Percentiles rank a stretch among this genome's conserved stretches.
These are phyloP conservation scores for mouse (Mus musculus) DNA, from an alignment of 2,113 vertebrate genomes.

Conservation along the genomic window DNA sequence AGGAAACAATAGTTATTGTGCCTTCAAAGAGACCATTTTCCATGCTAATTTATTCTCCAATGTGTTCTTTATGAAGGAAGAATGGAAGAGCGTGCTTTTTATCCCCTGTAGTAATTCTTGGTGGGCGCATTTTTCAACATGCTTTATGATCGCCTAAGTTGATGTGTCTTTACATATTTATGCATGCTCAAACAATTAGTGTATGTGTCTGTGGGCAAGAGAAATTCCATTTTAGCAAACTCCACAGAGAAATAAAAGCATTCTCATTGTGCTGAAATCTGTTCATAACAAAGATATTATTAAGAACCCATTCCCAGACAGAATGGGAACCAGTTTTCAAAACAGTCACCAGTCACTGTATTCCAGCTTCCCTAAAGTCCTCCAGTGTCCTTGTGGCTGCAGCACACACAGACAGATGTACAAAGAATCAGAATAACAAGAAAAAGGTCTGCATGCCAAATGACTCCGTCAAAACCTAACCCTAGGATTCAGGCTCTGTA, in stretches of 20 bases:
- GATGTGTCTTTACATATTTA: conserved; percentile 76
- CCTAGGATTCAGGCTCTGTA: not conserved
- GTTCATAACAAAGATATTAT: conserved; percentile 62
- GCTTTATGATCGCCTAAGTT: conserved; percentile 65
- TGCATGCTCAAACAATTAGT: conserved; percentile 72
- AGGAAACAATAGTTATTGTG: conserved; percentile 82
- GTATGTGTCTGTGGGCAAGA: conserved; percentile 59
- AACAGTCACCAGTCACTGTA: not conserved
- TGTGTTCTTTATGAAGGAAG: conserved; percentile 77
- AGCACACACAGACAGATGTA: not conserved
- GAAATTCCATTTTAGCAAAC: conserved; percentile 66
- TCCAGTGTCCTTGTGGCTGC: not conserved
- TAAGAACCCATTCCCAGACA: conserved; percentile 46
- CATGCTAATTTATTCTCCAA: conserved; percentile 80
- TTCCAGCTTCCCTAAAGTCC: not conserved
- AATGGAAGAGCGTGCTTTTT: conserved; percentile 69
- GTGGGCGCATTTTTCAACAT: conserved; percentile 78
- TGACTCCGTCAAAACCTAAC: not conserved
- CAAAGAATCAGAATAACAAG: not conserved
- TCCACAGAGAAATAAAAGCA: conserved; percentile 73
- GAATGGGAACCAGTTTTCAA: not conserved
- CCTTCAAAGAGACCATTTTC: conserved; percentile 81
- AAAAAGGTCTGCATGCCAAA: not conserved
- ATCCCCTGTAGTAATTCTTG: conserved; percentile 71
- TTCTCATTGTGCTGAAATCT: conserved; percentile 57